Base-by-base conservation (phyloP, 2,888 invertebrate genomes). In the Mesorhabditis sp. region DNA sequence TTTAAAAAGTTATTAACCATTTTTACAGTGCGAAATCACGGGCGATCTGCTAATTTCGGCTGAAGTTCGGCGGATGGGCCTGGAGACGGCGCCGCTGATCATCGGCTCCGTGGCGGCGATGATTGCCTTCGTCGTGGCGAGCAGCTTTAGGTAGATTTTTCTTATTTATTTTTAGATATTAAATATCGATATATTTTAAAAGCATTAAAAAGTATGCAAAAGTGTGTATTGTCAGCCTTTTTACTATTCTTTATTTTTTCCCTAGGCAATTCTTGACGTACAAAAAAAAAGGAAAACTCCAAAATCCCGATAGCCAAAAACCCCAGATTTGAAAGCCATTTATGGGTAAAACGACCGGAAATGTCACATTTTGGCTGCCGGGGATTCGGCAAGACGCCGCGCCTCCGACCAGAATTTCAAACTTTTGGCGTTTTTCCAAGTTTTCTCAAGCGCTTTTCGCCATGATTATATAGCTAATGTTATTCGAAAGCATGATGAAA, bases 1-100 rank as follows among this genome's bases (percentile, higher is more conserved):
- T 5, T 65, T 45, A 43, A 41, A 62, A 61, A 10, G 10, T 72
- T 80, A 4, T 28, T 28, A 28, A 28, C 28, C 28, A 28, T 28
- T 28, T 28, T 28, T 28, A 28, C 65, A 81, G 82, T 76, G 76
- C n/a, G 83, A 80, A 43, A 77, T 80, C 67, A 82, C 82, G 4
- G 79, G 81, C n/a, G 82, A 82, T 69, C 72, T 82, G n/a, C 70
- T 82, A 43, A 82, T 82, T 15, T 76, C 82, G 4, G 70, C 73
- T n/a, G 82, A 82, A 66, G 83, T 82, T 15, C 72, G 82, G 5
- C 68, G 82, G 43, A 82, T 82, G 82, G 82, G 82, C 6, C 69
- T 82, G 62, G 82, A 82, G 66, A 83, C 83, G 41, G 81, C 79
- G 6, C 82, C 82, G 42, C 71, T 82, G 3, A 74, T 82, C 45